Base-by-base conservation (phyloP, 2,888 invertebrate genomes). In the Ennomos erosarius region DNA sequence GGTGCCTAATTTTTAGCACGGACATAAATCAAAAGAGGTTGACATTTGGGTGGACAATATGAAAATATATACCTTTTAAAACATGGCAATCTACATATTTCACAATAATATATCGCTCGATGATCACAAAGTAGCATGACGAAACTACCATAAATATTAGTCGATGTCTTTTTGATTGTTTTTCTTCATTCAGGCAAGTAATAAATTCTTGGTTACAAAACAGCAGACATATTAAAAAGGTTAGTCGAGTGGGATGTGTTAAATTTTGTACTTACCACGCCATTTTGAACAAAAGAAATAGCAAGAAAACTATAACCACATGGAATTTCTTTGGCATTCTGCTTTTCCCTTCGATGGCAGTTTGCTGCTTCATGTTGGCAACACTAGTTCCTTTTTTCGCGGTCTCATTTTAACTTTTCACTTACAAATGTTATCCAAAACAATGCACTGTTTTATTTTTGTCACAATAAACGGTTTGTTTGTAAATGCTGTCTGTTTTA, bases 291-390 rank as follows among this genome's bases (percentile, higher is more conserved):
- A 85, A 83, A 78, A 86, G 76, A 74, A 87, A 79, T 74, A 88
- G 74, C 76, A 85, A 78, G 71, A 87, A 83, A 78, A 87, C 76
- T 82, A 83, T 84, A 61, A 79, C 80, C 63, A 79, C 75, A 62
- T 84, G 74, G 70, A 82, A 82, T 82, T 78, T 81, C 74, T 79
- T 81, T 78, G 73, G 78, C 91, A 92, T 92, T 82, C 87, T 92
- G 89, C 75, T 68, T 67, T 79, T 76, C 79, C 81, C 81, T 69
- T 77, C 78, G 66, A 72, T 73, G 66, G 69, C 71, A 73, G 70
- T 75, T 74, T 68, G 69, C 70, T 75, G 69, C 67, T 79, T 91
- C 90, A 90, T 92, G 91, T 90, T 87, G 91, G 91, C 79, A 90
- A 81, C 88, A 90, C 88, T 83, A 81, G 74, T 71, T 82, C 78